phyloP scores from a whole-genome alignment of 2,797 vertebrate species.

The Chiloscyllium punctatum region DNA sequence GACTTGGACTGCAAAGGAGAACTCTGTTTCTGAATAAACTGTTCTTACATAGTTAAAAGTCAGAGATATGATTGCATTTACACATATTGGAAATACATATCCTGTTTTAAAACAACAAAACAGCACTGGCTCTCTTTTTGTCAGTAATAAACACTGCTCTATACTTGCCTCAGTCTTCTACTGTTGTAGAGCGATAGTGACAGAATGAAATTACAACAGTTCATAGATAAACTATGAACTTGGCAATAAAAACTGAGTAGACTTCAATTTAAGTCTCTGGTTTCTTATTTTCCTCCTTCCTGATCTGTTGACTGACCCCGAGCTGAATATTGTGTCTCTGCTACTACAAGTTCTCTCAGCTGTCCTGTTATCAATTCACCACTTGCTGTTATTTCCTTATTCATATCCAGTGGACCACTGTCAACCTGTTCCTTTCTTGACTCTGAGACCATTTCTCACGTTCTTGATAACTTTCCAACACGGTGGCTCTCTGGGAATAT shows the following conservation, averaged over 20 bases:
- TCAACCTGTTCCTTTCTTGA: not conserved
- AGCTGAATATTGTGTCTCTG: not conserved
- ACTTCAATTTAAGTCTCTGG: not conserved
- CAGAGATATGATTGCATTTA: not conserved
- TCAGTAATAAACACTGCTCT: not conserved
- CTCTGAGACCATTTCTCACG: not conserved
- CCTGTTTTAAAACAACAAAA: not conserved
- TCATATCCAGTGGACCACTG: not conserved
- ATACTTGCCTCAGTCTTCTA: not conserved
- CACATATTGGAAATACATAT: not conserved
- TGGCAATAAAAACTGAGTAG: not conserved
- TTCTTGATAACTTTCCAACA: not conserved
- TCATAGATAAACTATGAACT: not conserved
- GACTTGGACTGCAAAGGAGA: not conserved
- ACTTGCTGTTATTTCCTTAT: not conserved
- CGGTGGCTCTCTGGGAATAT: not conserved
- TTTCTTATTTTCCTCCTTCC: not conserved
- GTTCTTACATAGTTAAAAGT: not conserved
- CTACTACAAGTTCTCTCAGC: not conserved
- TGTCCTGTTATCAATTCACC: not conserved
- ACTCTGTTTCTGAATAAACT: not conserved
- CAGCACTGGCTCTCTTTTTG: not conserved
- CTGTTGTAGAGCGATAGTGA: not conserved
- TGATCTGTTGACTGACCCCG: not conserved
- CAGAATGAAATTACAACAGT: not conserved